Evolutionary conservation across 2,113 vertebrate species (phyloP).

Genomic region (Melanocharis versteri): DNA sequence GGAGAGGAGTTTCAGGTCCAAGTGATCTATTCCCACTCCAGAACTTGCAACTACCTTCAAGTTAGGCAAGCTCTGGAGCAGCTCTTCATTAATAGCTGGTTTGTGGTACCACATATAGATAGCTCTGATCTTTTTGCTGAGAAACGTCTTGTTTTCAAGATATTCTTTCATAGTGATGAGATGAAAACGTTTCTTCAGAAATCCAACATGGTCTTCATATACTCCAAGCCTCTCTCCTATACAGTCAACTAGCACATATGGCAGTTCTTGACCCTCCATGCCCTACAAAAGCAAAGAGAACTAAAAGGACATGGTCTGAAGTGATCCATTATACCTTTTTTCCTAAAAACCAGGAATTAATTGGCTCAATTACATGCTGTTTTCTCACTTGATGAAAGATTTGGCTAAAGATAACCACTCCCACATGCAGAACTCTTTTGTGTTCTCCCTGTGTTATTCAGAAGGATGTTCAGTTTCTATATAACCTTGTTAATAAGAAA

Average conservation of each 20-base stretch:
- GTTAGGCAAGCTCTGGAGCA: constrained; percentile 71
- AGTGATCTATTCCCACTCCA: constrained; percentile 79
- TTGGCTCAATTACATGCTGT: not conserved
- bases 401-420: not conserved
- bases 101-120: constrained; percentile 70
- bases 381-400: not conserved
- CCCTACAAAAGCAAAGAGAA: not conserved
- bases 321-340: not conserved
- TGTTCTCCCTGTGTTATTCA: not conserved
- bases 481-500: not conserved
- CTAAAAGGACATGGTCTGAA: not conserved
- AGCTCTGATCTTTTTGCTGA: constrained; percentile 67
- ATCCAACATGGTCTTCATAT: constrained; percentile 52
- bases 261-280: constrained; percentile 65
- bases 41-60: constrained; percentile 75
- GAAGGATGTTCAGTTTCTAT: not conserved
- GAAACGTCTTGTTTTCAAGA: constrained; percentile 53
- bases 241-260: constrained; percentile 59
- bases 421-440: not conserved
- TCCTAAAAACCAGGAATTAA: not conserved
- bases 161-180: constrained; percentile 72
- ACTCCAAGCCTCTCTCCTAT: constrained; percentile 53
- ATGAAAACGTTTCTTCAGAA: constrained; percentile 72
- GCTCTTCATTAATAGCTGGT: constrained; percentile 31
- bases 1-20: constrained; percentile 75